Evolutionary conservation across 2,113 vertebrate genomes (phyloP).

Genomic region (Pionites leucogaster): DNA sequence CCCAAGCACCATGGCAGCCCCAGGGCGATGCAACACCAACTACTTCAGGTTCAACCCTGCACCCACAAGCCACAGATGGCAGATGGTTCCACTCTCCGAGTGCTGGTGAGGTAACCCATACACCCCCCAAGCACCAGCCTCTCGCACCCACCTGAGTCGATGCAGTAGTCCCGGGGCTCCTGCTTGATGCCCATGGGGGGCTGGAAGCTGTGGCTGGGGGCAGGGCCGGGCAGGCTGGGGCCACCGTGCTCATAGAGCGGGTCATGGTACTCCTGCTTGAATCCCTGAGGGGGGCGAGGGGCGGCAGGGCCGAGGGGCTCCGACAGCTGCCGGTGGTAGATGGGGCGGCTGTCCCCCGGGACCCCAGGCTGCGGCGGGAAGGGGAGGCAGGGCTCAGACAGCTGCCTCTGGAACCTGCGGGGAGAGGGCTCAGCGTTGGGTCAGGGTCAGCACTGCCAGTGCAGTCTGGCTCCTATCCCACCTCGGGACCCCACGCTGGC

Average conservation of each 20-base stretch:
- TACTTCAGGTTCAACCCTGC: not conserved
- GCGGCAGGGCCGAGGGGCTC: constrained; percentile 85
- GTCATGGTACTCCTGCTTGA: constrained; percentile 94
- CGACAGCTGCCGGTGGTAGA: constrained; percentile 93
- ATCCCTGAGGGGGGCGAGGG: constrained; percentile 84
- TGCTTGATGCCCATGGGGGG: constrained; percentile 92
- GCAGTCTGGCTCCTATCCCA: accelerated
- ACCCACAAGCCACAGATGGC: accelerated
- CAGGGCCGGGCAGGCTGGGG: constrained; percentile 75
- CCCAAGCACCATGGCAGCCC: accelerated
- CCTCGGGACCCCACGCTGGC: accelerated
- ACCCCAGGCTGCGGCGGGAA: constrained; percentile 81
- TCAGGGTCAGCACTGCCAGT: accelerated
- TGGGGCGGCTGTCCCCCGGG: constrained; percentile 81
- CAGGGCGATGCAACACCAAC: accelerated
- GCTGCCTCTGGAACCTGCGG: constrained; percentile 91
- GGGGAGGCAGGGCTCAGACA: constrained; percentile 89
- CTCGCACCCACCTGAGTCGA: constrained; percentile 88
- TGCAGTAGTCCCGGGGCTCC: constrained; percentile 94
- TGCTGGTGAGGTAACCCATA: not conserved
- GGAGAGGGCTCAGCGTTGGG: accelerated
- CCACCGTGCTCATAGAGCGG: constrained; percentile 88
- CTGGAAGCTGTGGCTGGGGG: constrained; percentile 78
- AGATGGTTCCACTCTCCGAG: not conserved
- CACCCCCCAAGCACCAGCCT: accelerated